A percentile compares a stretch with the other conserved stretches of the same genome.
Conservation (phyloP, 2,113 vertebrate species). For the Podiceps cristatus region DNA sequence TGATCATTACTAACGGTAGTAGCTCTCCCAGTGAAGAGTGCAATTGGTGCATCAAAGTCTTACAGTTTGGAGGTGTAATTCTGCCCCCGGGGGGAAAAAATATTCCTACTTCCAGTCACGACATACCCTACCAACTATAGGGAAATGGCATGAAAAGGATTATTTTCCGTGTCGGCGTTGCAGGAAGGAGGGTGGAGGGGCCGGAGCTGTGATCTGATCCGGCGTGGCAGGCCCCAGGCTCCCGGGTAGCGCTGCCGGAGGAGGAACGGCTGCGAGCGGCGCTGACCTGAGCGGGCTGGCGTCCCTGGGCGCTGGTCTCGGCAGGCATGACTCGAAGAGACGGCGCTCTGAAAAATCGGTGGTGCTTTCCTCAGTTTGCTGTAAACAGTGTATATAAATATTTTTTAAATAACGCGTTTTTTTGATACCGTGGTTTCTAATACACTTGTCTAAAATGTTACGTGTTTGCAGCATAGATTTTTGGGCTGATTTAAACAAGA, state of each 20-base stretch:
- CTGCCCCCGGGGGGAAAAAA: background rate
- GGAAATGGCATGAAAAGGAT: background rate
- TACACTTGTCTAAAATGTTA: background rate
- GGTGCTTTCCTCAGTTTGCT: background rate
- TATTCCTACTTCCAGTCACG: background rate
- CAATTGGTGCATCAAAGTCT: slow-evolving; percentile 50
- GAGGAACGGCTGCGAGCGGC: background rate
- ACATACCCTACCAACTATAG: too few relatives aligned
- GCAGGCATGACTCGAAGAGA: background rate
- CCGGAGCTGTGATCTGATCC: background rate
- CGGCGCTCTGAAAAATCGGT: background rate
- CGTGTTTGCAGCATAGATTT: background rate
- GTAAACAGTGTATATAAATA: background rate
- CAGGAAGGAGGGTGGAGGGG: background rate
- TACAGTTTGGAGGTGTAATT: background rate
- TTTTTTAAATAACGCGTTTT: background rate
- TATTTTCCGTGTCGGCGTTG: background rate
- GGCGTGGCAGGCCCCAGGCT: background rate
- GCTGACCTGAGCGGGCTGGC: background rate
- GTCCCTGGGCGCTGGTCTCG: background rate
- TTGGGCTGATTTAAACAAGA: background rate
- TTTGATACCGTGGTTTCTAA: background rate
- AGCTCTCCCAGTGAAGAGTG: slow-evolving; percentile 37
- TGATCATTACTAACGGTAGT: slow-evolving; percentile 29
- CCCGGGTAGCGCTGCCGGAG: rapidly evolving